Conservation (phyloP, 2,888 invertebrate genomes). For the Volucella bombylans region DNA sequence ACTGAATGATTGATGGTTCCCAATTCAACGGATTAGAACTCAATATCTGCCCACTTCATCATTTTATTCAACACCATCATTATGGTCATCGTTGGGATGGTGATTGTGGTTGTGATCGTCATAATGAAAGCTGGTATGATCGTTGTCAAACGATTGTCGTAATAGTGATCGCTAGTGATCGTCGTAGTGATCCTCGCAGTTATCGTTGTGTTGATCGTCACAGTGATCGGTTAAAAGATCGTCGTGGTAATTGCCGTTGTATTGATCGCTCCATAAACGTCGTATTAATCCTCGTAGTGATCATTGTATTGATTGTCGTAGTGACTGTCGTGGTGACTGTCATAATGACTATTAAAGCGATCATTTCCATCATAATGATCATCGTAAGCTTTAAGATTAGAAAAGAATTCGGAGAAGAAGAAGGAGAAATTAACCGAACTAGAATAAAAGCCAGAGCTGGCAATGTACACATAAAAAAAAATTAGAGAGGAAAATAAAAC, state of each 20-base stretch:
- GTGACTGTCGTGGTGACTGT: slow-evolving; percentile 2
- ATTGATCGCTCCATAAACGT: too few relatives aligned
- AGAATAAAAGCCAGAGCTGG: slow-evolving; percentile 1
- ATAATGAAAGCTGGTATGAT: too few relatives aligned
- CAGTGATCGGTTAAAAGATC: too few relatives aligned
- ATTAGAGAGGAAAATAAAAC: not conserved
- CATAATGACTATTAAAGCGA: not conserved
- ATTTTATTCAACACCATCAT: slow-evolving; percentile 44
- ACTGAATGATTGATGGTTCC: slow-evolving; percentile 51
- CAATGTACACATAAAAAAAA: not conserved
- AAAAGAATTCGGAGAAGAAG: slow-evolving; percentile 63
- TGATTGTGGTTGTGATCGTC: slow-evolving; percentile 4
- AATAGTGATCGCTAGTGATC: slow-evolving; percentile 15
- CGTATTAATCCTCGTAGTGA: not conserved
- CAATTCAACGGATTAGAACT: slow-evolving; percentile 49
- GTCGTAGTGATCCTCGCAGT: too few relatives aligned
- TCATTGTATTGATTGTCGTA: slow-evolving; percentile 7
- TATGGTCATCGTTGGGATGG: slow-evolving; percentile 8
- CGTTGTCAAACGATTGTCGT: not conserved
- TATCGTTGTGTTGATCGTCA: too few relatives aligned
- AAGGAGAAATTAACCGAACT: slow-evolving; percentile 33
- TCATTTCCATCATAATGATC: slow-evolving; percentile 21
- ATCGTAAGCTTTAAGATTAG: slow-evolving; percentile 60
- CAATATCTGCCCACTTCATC: slow-evolving; percentile 54
- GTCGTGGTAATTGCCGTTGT: too few relatives aligned